Evolutionary conservation across 1,140 invertebrate genomes (phyloP).

Genomic region (Drosophila persimilis): DNA sequence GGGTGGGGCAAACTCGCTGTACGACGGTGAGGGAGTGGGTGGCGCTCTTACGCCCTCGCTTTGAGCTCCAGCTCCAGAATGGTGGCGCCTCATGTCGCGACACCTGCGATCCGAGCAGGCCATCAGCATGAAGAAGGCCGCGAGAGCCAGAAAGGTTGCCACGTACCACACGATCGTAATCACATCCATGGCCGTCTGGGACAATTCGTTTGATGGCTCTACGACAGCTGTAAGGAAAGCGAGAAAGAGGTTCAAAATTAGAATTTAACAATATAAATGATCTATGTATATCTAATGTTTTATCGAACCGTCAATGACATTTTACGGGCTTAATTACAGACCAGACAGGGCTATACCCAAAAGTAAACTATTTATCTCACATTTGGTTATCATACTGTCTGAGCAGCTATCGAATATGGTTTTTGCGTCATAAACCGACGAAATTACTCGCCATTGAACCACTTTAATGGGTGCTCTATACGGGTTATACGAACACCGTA

Average conservation of each 20-base stretch:
- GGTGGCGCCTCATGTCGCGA: constrained; percentile 48
- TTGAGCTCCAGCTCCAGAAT: constrained; percentile 25
- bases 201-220: constrained; percentile 66
- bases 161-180: constrained; percentile 83
- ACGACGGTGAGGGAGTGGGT: constrained; percentile 80
- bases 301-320: too few species aligned
- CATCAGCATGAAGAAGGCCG: constrained; percentile 81
- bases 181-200: constrained; percentile 82
- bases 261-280: constrained; percentile 1
- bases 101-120: constrained; percentile 79
- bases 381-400: constrained; percentile 11
- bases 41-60: constrained; percentile 57
- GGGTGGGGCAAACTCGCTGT: constrained; percentile 81
- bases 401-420: constrained; percentile 24
- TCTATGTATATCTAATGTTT: too few species aligned
- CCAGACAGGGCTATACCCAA: not conserved
- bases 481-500: constrained; percentile 28
- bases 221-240: constrained; percentile 46
- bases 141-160: constrained; percentile 77
- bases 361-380: not conserved
- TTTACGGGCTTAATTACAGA: too few species aligned
- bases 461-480: constrained; percentile 38
- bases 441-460: constrained; percentile 49
- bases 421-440: constrained; percentile 34
- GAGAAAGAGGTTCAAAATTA: not conserved